A percentile compares a stretch with the other conserved stretches of the same genome.
Conservation (phyloP, 2,113 vertebrate species). For the Hoplias malabaricus region DNA sequence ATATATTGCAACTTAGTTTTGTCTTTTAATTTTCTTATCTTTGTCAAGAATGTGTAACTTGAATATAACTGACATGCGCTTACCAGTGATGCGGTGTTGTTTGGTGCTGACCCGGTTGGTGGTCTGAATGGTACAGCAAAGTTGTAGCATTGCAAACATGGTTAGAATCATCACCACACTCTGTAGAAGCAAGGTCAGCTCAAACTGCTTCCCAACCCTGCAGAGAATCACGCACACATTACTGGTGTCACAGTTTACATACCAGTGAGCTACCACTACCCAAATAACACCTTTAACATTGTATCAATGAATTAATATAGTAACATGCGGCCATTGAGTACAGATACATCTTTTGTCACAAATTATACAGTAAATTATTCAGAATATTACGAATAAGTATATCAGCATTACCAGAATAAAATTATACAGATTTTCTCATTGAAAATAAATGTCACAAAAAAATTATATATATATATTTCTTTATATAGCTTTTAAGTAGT, state of each 20-base stretch:
- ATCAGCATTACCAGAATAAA: too few species aligned
- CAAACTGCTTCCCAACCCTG: conserved; percentile 83
- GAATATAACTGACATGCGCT: neutral
- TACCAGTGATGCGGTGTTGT: conserved; percentile 76
- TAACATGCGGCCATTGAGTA: neutral
- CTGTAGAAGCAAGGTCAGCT: conserved; percentile 78
- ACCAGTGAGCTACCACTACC: too few species aligned
- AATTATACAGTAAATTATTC: too few species aligned
- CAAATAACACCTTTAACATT: neutral
- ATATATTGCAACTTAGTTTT: too few species aligned
- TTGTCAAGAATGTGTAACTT: too few species aligned
- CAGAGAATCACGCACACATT: neutral
- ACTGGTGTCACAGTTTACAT: neutral
- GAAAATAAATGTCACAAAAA: too few species aligned
- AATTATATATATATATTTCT: too few species aligned
- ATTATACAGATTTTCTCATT: too few species aligned
- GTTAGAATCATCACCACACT: conserved; percentile 80
- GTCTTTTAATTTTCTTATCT: neutral
- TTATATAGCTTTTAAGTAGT: too few species aligned
- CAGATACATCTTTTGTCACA: too few species aligned
- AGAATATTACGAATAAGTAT: too few species aligned
- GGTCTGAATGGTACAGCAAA: conserved; percentile 76
- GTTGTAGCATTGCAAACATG: conserved; percentile 78
- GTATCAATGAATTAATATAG: neutral
- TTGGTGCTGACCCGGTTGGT: conserved; percentile 75